A percentile compares a stretch with the other conserved stretches of the same genome.
These are phyloP conservation scores for Pheosia tremula DNA, from an alignment of 2,888 invertebrate genomes.

Conservation along the genomic window DNA sequence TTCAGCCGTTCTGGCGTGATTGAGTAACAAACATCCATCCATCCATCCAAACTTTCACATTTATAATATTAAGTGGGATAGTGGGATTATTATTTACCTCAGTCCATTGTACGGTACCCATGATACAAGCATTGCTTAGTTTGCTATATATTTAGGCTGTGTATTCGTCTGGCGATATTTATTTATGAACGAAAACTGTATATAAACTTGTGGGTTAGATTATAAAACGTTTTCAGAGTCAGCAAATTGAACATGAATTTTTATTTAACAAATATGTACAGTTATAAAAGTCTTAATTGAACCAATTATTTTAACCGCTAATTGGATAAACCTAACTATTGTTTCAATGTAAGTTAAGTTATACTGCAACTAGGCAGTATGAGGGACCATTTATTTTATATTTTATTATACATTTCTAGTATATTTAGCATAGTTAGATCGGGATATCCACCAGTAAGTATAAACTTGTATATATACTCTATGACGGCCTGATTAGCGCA, in stretches of 20 bases:
- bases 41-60: too few species aligned
- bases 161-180: too few species aligned
- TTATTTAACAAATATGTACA: background rate
- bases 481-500: background rate
- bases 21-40: too few species aligned
- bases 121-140: too few species aligned
- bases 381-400: constrained; percentile 9
- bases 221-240: too few species aligned
- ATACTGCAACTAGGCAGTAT: constrained; percentile 1
- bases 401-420: constrained; percentile 21
- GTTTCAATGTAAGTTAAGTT: constrained; percentile 4
- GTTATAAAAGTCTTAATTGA: constrained; percentile 1
- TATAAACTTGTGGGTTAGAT: too few species aligned
- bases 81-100: too few species aligned
- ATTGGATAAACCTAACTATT: constrained; percentile 1
- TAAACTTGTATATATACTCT: background rate
- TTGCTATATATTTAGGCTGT: too few species aligned
- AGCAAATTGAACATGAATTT: background rate
- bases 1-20: too few species aligned
- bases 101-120: too few species aligned
- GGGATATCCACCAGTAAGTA: constrained; percentile 50
- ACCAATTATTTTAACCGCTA: constrained; percentile 1
- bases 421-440: constrained; percentile 29
- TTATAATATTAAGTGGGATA: too few species aligned
- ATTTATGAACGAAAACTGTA: too few species aligned